A percentile compares a stretch with the other conserved stretches of the same genome.
These are phyloP conservation scores for Nerophis lumbriciformis DNA, from an alignment of 2,113 vertebrate species.

Conservation along the genomic window DNA sequence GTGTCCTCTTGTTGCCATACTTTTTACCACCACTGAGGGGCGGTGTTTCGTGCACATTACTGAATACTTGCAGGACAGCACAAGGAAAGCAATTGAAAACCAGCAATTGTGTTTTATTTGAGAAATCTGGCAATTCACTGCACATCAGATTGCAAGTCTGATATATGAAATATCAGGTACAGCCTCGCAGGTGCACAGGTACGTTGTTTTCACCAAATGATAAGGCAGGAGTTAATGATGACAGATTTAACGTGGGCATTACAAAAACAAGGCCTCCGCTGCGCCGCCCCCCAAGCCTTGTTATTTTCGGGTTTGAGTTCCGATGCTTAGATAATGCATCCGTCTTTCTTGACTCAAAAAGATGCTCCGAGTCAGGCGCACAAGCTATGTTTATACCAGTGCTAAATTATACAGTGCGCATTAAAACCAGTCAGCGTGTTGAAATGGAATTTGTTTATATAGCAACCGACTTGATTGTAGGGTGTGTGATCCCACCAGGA, in stretches of 20 bases:
- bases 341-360: constrained; percentile 30
- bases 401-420: constrained; percentile 39
- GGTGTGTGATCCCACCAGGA: constrained; percentile 6
- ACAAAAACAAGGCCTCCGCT: constrained; percentile 18
- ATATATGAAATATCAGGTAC: constrained; percentile 8
- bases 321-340: constrained; percentile 36
- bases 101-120: background rate
- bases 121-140: constrained; percentile 23
- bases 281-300: constrained; percentile 18
- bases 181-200: constrained; percentile 22
- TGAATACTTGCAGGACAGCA: background rate
- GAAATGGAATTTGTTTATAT: constrained; percentile 56
- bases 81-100: constrained; percentile 9
- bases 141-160: background rate
- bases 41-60: background rate
- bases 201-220: constrained; percentile 25
- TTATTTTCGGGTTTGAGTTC: constrained; percentile 42
- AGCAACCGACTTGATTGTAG: constrained; percentile 34
- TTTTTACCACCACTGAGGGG: constrained; percentile 14
- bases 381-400: constrained; percentile 43
- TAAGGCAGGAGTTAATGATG: constrained; percentile 9
- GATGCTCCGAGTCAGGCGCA: constrained; percentile 22
- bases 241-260: constrained; percentile 41
- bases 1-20: background rate
- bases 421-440: constrained; percentile 48